Percentiles rank a stretch among this genome's conserved stretches.
Evolutionary conservation across 2,113 vertebrate species (phyloP).

Genomic region (Scolopax mira): DNA sequence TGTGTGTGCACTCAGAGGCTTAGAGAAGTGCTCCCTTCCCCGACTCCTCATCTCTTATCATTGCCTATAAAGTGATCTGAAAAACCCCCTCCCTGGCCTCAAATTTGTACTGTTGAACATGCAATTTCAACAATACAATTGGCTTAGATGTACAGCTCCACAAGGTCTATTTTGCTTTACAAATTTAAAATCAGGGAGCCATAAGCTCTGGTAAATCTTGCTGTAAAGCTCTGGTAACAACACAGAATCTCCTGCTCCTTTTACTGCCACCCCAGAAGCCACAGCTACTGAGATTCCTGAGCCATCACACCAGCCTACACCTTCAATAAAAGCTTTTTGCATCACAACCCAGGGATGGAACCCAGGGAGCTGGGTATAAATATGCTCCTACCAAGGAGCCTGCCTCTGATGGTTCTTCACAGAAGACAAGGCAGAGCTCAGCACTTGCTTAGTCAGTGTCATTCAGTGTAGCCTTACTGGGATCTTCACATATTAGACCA

Average conservation of each 20-base stretch:
- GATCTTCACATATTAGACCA: not conserved
- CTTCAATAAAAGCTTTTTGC: not conserved
- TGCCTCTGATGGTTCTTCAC: not conserved
- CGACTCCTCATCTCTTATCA: not conserved
- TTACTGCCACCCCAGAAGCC: not conserved
- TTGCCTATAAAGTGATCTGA: not conserved
- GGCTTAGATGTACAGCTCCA: not conserved
- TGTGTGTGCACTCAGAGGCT: not conserved
- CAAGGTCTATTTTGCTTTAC: not conserved
- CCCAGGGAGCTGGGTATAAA: not conserved
- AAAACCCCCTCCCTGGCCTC: not conserved
- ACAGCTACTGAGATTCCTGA: not conserved
- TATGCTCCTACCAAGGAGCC: fast-evolving
- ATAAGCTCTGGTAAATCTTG: not conserved
- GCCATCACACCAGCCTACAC: not conserved
- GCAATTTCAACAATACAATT: not conserved
- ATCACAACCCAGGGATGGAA: not conserved
- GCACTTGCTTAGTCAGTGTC: not conserved
- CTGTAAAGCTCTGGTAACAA: not conserved
- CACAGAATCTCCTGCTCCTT: not conserved
- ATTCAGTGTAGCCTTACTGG: not conserved
- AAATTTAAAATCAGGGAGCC: not conserved
- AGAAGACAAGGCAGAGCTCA: not conserved
- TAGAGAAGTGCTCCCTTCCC: not conserved
- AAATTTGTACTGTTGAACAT: not conserved